Percentiles rank a stretch among this genome's conserved stretches.
Evolutionary conservation across 2,797 vertebrate species (phyloP).

Genomic region (Enteromius argenteus): DNA sequence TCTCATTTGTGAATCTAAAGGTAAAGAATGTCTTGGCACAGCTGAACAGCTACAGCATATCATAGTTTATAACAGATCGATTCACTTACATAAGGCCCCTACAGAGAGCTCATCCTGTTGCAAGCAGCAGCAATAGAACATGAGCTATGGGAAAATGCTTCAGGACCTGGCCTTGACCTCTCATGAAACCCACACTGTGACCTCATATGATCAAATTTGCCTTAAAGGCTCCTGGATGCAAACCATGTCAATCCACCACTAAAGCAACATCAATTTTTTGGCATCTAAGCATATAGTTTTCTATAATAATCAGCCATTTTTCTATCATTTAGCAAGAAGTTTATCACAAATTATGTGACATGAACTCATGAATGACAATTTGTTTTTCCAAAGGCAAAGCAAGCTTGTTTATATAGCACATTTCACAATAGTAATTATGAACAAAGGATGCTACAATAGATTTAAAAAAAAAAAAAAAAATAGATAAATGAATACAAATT

Average conservation of each 20-base stretch:
- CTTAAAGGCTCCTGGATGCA: constrained; percentile 14
- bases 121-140: constrained; percentile 12
- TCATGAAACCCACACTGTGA: constrained; percentile 28
- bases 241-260: not conserved
- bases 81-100: constrained; percentile 7
- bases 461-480: not conserved
- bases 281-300: not conserved
- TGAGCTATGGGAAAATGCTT: constrained; percentile 28
- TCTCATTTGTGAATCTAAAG: constrained; percentile 18
- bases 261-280: not conserved
- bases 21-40: constrained; percentile 15
- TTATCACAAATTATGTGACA: not conserved
- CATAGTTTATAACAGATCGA: constrained; percentile 6
- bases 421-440: not conserved
- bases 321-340: not conserved
- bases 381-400: not conserved
- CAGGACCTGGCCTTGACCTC: not conserved
- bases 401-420: not conserved
- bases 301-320: not conserved
- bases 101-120: not conserved
- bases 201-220: constrained; percentile 29
- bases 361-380: not conserved
- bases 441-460: not conserved
- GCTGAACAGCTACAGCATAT: not conserved
- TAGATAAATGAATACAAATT: not conserved